Conservation (phyloP, 2,797 vertebrate species). For the Coranthus polyacanthus region DNA sequence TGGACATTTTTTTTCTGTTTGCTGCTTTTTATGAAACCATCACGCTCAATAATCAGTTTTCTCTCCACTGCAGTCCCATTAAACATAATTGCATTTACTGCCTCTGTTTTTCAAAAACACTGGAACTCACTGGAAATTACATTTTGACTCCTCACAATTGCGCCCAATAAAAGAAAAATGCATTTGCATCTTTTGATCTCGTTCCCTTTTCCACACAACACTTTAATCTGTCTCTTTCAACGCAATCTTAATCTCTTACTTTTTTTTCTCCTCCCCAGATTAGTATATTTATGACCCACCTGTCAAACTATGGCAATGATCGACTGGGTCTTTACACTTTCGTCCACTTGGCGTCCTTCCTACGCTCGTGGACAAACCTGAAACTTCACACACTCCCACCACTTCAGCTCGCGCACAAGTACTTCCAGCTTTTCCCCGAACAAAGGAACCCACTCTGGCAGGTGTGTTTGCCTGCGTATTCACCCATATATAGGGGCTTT, state of each 20-base stretch:
- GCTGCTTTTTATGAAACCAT: conserved; percentile 43
- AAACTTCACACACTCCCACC: conserved; percentile 92
- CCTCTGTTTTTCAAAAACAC: conserved; percentile 45
- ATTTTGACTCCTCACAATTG: conserved; percentile 61
- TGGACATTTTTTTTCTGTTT: conserved; percentile 44
- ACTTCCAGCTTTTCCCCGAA: conserved; percentile 95
- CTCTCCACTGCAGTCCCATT: conserved; percentile 51
- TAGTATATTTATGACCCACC: conserved; percentile 99
- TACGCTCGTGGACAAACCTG: conserved; percentile 93
- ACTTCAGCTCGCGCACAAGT: conserved; percentile 91
- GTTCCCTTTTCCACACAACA: background rate
- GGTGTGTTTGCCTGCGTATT: conserved; percentile 81
- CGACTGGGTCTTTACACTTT: conserved; percentile 97
- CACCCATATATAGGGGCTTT: conserved; percentile 25
- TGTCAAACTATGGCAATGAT: conserved; percentile 97
- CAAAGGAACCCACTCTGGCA: conserved; percentile 97
- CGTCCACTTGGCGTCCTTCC: conserved; percentile 92
- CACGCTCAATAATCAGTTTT: conserved; percentile 57
- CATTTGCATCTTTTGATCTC: conserved; percentile 7
- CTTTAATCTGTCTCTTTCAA: conserved; percentile 12
- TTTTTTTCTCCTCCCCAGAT: conserved; percentile 81
- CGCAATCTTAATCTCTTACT: background rate
- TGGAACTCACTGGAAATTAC: conserved; percentile 52
- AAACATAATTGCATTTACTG: conserved; percentile 57
- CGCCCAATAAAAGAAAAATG: conserved; percentile 34